Evolutionary conservation across 2,797 vertebrate species (phyloP), one percentile per base, ranked within the genome.

Genomic region (Eupleurogrammus muticus): DNA sequence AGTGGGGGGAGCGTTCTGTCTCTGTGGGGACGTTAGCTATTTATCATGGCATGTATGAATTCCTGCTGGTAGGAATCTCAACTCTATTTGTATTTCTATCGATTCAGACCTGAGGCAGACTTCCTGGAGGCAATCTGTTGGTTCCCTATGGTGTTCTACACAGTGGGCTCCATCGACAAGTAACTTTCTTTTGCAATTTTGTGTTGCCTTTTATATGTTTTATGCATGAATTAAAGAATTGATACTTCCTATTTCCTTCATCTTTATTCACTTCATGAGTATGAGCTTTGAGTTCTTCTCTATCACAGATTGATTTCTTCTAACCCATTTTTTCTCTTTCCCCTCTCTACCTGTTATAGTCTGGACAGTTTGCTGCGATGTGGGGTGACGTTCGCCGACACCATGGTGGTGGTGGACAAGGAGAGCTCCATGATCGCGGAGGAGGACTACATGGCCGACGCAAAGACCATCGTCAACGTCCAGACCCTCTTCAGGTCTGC

Each of bases 61-160:
- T 71, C 84, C 60, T 28, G 20, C 60, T 47, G 42, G 49, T 74
- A 58, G 24, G 51, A 65, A 64, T 77, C 67, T 86, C 36, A 82
- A 48, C 70, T 66, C 70, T 77, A 23, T 85, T 83, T 85, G 46
- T 86, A 46, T 86, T 87, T 75, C 83, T 76, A 83, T 90, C 83
- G 77, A 69, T 76, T 66, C 81, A 96, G 95, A 89, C 95, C 95
- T 8, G 95, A 96, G 79, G 87, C 93, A 24, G 94, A 96, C 78
- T 96, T 96, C 86, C 88, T 96, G 71, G 95, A 96, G 81, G 95
- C 95, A 9, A 95, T 96, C 70, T 95, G 94, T 75, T 95, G 94
- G 95, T 96, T 96, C 85, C 95, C 95, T 48, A 94, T 95, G 92
- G 94, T 96, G 48, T 96, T 95, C 87, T 96, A 96, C 90, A 95